Evolutionary conservation across 2,888 invertebrate genomes (phyloP).

Genomic region (Dioctria rufipes): DNA sequence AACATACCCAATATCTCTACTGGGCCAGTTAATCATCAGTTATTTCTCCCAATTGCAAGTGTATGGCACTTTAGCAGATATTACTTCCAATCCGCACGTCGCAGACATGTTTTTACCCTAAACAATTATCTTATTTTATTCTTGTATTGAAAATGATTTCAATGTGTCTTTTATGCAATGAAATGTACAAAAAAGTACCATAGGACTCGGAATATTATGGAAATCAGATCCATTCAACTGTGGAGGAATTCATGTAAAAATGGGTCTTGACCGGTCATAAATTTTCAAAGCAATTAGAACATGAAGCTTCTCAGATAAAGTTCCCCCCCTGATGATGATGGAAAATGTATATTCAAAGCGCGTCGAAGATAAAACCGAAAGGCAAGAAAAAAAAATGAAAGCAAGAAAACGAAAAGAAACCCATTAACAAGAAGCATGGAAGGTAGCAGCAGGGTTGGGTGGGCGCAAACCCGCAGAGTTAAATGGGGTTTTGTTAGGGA

Average conservation of each 20-base stretch:
- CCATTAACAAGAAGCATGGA: constrained; percentile 1
- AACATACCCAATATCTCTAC: no score
- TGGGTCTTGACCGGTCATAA: neutral
- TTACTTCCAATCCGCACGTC: no score
- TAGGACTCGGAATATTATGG: no score
- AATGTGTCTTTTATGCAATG: no score
- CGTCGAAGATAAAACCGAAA: constrained; percentile 23
- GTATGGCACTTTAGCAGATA: no score
- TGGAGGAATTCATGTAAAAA: neutral
- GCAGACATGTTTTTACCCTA: no score
- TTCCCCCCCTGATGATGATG: neutral
- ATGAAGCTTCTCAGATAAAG: constrained; percentile 5
- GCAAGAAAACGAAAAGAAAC: constrained; percentile 1
- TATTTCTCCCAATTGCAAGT: no score
- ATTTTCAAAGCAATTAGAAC: neutral
- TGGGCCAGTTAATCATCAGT: no score
- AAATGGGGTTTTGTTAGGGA: neutral
- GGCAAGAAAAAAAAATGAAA: neutral
- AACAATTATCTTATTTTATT: no score
- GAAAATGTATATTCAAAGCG: constrained; percentile 24
- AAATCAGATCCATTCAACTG: no score
- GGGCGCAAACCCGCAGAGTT: neutral
- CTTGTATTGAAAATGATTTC: no score
- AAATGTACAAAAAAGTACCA: no score
- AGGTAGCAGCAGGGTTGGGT: neutral